Base-by-base conservation (phyloP, 92 coral and sea anemone genomes). In the Palythoa caribaeorum region DNA sequence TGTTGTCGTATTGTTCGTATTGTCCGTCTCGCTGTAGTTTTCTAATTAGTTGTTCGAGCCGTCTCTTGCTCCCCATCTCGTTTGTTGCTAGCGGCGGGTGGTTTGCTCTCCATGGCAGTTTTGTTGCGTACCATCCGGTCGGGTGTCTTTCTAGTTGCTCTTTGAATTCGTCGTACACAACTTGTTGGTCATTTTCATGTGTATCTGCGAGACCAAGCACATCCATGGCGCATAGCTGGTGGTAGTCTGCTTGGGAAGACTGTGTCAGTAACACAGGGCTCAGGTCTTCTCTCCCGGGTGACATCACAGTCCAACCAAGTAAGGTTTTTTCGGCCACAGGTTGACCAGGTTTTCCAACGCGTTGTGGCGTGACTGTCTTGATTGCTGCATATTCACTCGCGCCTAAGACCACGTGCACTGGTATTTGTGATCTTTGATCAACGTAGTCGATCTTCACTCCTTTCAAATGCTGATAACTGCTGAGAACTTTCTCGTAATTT, bases 381-480 rank as follows among this genome's bases (percentile, higher is more conserved):
- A 83, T 83, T 6, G 19, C 44, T 14, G 74, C 87, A 8, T 63
- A 63, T 50, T 83, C 87, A 47, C 74, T 83, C 3, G 74, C 73
- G 15, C 87, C 73, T 2, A 83, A 51, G 20, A 83, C 54, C 20
- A 83, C n/a, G 55, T 83, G 87, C 3, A 65, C 52, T 4, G 77
- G 87, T 13, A 83, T 40, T 21, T 63, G 48, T 28, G 47, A 14
- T 8, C 39, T 83, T 2, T n/a, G 73, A 74, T 75, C 62, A 9
- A 14, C 47, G 48, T 88, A 89, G 73, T 84, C 78, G 14, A 84
- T 78, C 85, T 90, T 90, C 8, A 90, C 91, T 44, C 88, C 85
- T 75, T 87, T 87, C 74, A 87, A 85, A 48, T 90, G 93, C 19
- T 53, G 70, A 77, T 91, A 91, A 21, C 76, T 87, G 84, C 73